Conservation (phyloP, 2,113 vertebrate genomes). For the Lampris megalopsis region DNA sequence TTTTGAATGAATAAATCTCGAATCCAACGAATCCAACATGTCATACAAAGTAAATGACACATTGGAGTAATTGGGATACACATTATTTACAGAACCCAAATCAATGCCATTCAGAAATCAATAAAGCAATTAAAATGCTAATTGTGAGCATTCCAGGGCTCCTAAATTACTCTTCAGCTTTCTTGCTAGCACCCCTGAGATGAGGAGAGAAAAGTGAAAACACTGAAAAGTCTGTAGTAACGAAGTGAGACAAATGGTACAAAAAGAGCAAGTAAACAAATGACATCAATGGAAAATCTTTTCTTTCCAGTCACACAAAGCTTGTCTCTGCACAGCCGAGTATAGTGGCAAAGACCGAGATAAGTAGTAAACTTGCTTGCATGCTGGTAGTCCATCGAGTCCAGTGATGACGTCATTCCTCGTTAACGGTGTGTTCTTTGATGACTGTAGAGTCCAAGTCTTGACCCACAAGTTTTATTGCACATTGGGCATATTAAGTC, state of each 20-base stretch:
- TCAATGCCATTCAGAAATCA: slow-evolving; percentile 45
- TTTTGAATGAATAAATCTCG: not conserved
- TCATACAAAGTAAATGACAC: too few species aligned
- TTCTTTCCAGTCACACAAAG: slow-evolving; percentile 17
- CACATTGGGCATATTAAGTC: too few species aligned
- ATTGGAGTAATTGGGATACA: slow-evolving; percentile 16
- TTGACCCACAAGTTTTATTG: too few species aligned
- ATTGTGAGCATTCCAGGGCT: slow-evolving; percentile 22
- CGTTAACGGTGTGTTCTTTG: too few species aligned
- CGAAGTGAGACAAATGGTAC: too few species aligned
- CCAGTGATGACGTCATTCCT: too few species aligned
- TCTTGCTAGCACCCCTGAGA: slow-evolving; percentile 20
- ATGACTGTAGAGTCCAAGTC: too few species aligned
- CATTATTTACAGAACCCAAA: slow-evolving; percentile 21
- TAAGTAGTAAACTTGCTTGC: not conserved
- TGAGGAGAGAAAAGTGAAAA: slow-evolving; percentile 21
- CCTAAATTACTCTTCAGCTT: slow-evolving; percentile 44
- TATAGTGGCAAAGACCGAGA: slow-evolving; percentile 1
- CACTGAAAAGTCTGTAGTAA: too few species aligned
- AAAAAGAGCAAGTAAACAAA: slow-evolving; percentile 7
- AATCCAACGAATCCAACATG: too few species aligned
- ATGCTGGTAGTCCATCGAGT: too few species aligned
- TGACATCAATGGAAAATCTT: slow-evolving; percentile 7
- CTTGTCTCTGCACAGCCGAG: slow-evolving; percentile 21
- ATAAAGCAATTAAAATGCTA: slow-evolving; percentile 44